Conservation (phyloP, 2,113 vertebrate genomes). For the Gadus chalcogrammus region DNA sequence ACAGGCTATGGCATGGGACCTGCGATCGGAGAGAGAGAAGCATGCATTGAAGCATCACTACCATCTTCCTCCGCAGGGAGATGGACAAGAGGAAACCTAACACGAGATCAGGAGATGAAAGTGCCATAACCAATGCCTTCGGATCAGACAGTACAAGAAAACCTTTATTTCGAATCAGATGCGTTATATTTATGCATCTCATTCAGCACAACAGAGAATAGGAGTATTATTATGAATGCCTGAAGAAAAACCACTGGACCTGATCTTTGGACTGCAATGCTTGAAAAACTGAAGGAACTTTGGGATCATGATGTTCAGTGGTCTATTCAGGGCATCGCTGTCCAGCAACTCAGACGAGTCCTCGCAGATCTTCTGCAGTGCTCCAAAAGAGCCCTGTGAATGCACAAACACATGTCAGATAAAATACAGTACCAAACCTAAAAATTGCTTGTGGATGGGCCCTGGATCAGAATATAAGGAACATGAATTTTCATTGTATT, state of each 20-base stretch:
- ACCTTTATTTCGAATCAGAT: conserved; percentile 45
- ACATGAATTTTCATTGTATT: background rate
- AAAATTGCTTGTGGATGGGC: conserved; percentile 31
- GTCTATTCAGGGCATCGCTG: conserved; percentile 90
- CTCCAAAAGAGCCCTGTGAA: conserved; percentile 88
- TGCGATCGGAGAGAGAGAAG: conserved; percentile 34
- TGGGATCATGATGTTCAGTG: conserved; percentile 94
- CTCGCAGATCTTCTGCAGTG: conserved; percentile 94
- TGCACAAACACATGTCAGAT: conserved; percentile 58
- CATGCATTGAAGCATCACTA: no score
- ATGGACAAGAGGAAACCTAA: no score
- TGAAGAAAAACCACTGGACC: conserved; percentile 58
- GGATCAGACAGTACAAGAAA: conserved; percentile 58
- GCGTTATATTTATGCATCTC: conserved; percentile 33
- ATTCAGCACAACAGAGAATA: conserved; percentile 17
- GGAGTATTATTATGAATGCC: background rate
- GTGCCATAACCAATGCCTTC: background rate
- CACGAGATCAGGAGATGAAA: no score
- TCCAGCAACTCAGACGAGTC: conserved; percentile 94
- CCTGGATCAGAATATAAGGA: conserved; percentile 9
- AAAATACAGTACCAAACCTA: conserved; percentile 55
- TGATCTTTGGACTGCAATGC: conserved; percentile 95
- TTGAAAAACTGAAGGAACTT: conserved; percentile 97
- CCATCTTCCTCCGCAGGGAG: no score
- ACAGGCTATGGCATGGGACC: conserved; percentile 92